phyloP scores from a whole-genome alignment of 35 echinoderm and acorn worm genomes.

The Heliocidaris tuberculata region DNA sequence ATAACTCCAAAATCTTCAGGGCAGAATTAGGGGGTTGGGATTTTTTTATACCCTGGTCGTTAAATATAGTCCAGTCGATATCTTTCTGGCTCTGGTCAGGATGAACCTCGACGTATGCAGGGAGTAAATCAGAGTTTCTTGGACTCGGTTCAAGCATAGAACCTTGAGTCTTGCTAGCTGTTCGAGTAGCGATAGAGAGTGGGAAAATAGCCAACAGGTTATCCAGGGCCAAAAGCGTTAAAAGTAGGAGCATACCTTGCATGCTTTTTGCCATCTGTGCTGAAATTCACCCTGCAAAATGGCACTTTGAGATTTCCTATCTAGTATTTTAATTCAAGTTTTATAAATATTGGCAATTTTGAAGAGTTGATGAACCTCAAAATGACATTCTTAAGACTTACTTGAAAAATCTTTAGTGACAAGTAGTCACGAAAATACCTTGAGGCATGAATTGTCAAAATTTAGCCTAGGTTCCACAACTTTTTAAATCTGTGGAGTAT shows the following conservation, averaged over 20 bases:
- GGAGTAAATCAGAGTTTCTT: not conserved
- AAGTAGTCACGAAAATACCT: not conserved
- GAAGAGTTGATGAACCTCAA: too few relatives aligned
- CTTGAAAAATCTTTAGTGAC: not conserved
- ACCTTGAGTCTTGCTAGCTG: not conserved
- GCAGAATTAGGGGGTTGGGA: not conserved
- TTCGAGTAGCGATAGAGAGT: not conserved
- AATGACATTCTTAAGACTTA: too few relatives aligned
- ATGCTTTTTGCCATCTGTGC: too few relatives aligned
- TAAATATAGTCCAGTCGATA: not conserved
- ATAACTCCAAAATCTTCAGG: not conserved
- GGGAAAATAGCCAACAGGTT: not conserved
- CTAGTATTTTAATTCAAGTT: too few relatives aligned
- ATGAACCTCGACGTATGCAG: not conserved
- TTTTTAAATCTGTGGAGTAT: too few relatives aligned
- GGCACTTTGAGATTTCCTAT: too few relatives aligned
- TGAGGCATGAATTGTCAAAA: not conserved
- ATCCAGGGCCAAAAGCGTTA: not conserved
- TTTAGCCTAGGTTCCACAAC: too few relatives aligned
- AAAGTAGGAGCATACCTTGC: not conserved
- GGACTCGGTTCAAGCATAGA: not conserved
- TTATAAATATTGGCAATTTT: too few relatives aligned
- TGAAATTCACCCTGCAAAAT: too few relatives aligned
- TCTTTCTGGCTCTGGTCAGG: not conserved
- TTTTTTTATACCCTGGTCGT: not conserved